phyloP scores from a whole-genome alignment of 2,888 invertebrate genomes.

The Pristionchus fissidentatus region DNA sequence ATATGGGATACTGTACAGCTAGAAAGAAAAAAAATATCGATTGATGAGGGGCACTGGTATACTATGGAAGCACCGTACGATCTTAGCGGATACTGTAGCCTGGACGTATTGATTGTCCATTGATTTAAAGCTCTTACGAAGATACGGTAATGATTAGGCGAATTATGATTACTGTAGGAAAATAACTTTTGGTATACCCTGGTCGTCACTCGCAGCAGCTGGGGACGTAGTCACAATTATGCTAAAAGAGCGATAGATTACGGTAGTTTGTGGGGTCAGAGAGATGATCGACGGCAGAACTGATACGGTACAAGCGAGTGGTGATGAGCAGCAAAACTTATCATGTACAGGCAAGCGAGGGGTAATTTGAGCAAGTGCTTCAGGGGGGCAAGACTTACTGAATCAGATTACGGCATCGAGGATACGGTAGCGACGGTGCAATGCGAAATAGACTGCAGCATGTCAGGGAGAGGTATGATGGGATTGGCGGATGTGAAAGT shows the following conservation, averaged over 20 bases:
- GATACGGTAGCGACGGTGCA: conserved; percentile 13
- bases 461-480: background rate
- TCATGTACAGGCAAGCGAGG: conserved; percentile 34
- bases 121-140: conserved; percentile 1
- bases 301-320: background rate
- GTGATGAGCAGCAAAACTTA: background rate
- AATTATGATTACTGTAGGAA: conserved; percentile 7
- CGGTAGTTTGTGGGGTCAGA: background rate
- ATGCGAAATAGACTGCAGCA: conserved; percentile 1
- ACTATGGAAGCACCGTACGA: conserved; percentile 28
- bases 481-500: too few species aligned
- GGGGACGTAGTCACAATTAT: conserved; percentile 22
- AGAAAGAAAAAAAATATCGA: conserved; percentile 22
- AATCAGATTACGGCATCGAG: background rate
- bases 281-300: background rate
- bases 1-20: conserved; percentile 21
- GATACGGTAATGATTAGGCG: conserved; percentile 34
- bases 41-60: conserved; percentile 14
- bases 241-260: conserved; percentile 1
- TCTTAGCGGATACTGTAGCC: conserved; percentile 38
- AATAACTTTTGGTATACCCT: conserved; percentile 19
- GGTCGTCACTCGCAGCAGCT: conserved; percentile 29
- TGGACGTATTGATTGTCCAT: too few species aligned
- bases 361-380: conserved; percentile 14
- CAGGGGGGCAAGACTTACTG: conserved; percentile 39